phyloP scores from a whole-genome alignment of 2,888 invertebrate genomes.

The Thymelicus lineola region DNA sequence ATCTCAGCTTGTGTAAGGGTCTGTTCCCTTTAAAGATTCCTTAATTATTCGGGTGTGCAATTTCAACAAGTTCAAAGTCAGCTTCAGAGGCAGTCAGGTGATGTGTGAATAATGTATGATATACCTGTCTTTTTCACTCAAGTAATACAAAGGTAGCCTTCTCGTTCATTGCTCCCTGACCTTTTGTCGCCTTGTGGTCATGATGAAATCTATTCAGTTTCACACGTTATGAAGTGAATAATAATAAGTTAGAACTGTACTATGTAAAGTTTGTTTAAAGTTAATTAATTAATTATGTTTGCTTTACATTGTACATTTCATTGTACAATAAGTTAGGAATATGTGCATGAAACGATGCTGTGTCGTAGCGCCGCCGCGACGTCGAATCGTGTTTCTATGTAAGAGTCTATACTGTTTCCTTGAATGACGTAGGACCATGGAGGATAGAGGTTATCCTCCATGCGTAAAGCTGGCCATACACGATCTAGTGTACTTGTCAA shows the following conservation, averaged over 20 bases:
- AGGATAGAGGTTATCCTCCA: too few species aligned
- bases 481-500: too few species aligned
- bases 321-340: too few species aligned
- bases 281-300: neutral
- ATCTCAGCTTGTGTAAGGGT: neutral
- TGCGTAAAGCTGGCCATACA: too few species aligned
- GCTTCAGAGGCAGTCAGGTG: conserved; percentile 64
- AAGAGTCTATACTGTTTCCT: too few species aligned
- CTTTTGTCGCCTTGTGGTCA: conserved; percentile 35
- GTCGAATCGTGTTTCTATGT: too few species aligned
- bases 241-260: neutral
- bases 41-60: conserved; percentile 65
- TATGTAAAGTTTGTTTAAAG: neutral
- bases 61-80: conserved; percentile 62
- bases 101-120: conserved; percentile 72
- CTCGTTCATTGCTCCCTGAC: conserved; percentile 43
- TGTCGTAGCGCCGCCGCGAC: too few species aligned
- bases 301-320: too few species aligned
- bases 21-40: conserved; percentile 41
- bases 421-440: too few species aligned
- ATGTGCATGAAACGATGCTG: too few species aligned
- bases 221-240: conserved; percentile 1
- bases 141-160: conserved; percentile 36
- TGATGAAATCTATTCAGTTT: conserved; percentile 9
- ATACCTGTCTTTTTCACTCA: conserved; percentile 43